These are phyloP conservation scores for Schizaphis graminum DNA, from an alignment of 2,888 invertebrate species.

Conservation along the genomic window DNA sequence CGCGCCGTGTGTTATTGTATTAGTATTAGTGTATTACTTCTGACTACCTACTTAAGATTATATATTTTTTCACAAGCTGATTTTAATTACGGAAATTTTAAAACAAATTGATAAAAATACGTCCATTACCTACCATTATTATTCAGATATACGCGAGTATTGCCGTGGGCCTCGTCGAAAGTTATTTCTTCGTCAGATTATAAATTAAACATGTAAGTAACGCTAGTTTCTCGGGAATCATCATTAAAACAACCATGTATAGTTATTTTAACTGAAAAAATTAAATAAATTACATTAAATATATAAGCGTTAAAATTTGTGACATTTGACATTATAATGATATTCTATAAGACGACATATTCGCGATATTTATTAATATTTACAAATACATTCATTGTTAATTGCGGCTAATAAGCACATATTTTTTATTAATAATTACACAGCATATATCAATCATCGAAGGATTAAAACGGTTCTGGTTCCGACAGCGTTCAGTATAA, in stretches of 20 bases:
- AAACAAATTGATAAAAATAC: neutral
- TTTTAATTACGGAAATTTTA: neutral
- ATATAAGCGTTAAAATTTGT: neutral
- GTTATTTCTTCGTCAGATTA: neutral
- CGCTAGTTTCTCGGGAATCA: neutral
- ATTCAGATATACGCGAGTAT: neutral
- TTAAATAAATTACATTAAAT: neutral
- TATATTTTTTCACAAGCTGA: neutral
- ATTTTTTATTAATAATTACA: neutral
- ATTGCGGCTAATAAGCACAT: neutral
- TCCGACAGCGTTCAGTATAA: neutral
- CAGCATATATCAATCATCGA: neutral
- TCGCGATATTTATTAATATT: neutral
- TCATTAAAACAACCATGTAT: neutral
- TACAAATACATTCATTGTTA: neutral
- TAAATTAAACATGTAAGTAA: neutral
- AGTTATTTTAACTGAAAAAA: neutral
- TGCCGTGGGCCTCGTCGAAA: neutral
- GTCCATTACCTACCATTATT: neutral
- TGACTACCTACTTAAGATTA: neutral
- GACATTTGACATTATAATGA: neutral
- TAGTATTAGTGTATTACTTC: neutral
- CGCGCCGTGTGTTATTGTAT: rapidly evolving
- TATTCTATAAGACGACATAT: neutral
- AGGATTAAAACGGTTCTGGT: neutral